Evolutionary conservation across 92 coral and sea anemone species (phyloP).

Genomic region (Bergia puertoricense): DNA sequence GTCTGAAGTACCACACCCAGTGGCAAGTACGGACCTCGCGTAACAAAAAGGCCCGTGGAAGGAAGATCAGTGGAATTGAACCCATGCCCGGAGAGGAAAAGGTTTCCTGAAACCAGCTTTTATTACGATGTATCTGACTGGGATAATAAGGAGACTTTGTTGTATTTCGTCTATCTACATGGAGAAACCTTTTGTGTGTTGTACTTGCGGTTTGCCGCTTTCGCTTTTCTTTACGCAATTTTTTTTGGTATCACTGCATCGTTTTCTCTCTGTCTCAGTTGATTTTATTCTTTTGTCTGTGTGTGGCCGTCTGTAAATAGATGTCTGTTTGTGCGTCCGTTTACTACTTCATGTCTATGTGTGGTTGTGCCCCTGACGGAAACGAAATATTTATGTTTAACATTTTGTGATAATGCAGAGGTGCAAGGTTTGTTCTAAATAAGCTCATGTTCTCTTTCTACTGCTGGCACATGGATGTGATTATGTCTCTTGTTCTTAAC

Average conservation of each 20-base stretch:
- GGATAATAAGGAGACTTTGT: neutral
- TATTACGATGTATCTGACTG: neutral
- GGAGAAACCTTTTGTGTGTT: neutral
- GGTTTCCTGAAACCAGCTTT: conserved; percentile 42
- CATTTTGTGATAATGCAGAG: no score
- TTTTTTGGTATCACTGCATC: neutral
- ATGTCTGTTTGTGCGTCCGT: no score
- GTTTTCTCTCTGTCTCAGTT: neutral
- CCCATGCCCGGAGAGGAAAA: conserved; percentile 99
- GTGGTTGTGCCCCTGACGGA: no score
- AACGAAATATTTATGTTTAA: no score
- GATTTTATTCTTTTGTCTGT: no score
- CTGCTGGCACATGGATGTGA: no score
- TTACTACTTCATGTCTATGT: no score
- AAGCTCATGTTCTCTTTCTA: no score
- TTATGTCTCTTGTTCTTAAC: no score
- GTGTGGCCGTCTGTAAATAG: neutral
- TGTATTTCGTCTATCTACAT: neutral
- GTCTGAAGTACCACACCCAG: conserved; percentile 98
- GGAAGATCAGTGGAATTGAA: conserved; percentile 97
- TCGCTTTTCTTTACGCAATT: neutral
- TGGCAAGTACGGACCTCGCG: conserved; percentile 94
- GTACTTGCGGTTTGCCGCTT: neutral
- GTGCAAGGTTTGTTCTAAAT: no score
- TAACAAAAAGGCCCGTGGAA: conserved; percentile 88